These are phyloP conservation scores for Sepiola atlantica DNA, from an alignment of 2,888 invertebrate genomes.

Conservation along the genomic window DNA sequence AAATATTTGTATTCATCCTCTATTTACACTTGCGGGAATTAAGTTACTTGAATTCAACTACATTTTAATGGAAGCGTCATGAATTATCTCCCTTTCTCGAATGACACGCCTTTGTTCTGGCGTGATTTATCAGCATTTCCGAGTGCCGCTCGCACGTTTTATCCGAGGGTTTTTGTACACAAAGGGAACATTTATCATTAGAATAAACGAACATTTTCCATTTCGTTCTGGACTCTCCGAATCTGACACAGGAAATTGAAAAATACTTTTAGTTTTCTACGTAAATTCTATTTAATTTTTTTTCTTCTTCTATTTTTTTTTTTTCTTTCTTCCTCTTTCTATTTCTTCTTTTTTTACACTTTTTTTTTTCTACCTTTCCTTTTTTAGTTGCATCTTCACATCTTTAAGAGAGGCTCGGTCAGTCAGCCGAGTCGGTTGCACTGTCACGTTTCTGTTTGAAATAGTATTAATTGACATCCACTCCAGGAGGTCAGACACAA, in stretches of 20 bases:
- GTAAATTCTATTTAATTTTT: background rate
- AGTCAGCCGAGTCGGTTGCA: too few relatives aligned
- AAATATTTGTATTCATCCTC: background rate
- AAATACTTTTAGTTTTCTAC: background rate
- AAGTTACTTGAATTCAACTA: conserved; percentile 8
- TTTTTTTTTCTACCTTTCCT: background rate
- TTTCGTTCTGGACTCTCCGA: background rate
- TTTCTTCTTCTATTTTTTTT: background rate
- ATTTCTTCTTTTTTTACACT: background rate
- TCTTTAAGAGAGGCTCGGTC: background rate
- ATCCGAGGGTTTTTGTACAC: background rate
- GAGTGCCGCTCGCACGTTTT: background rate
- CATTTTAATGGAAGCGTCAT: background rate
- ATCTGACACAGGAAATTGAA: conserved; percentile 16
- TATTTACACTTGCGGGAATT: background rate
- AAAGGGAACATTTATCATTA: conserved; percentile 32
- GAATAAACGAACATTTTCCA: conserved; percentile 23
- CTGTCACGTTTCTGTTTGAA: too few relatives aligned
- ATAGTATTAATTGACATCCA: too few relatives aligned
- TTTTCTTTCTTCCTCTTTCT: background rate
- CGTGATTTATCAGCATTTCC: background rate
- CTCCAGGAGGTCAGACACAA: too few relatives aligned
- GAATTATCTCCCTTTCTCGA: background rate
- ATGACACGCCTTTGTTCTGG: background rate
- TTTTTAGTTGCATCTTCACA: background rate